Evolutionary conservation across 2,888 invertebrate species (phyloP).

Genomic region (Acrocyrtus sp.): DNA sequence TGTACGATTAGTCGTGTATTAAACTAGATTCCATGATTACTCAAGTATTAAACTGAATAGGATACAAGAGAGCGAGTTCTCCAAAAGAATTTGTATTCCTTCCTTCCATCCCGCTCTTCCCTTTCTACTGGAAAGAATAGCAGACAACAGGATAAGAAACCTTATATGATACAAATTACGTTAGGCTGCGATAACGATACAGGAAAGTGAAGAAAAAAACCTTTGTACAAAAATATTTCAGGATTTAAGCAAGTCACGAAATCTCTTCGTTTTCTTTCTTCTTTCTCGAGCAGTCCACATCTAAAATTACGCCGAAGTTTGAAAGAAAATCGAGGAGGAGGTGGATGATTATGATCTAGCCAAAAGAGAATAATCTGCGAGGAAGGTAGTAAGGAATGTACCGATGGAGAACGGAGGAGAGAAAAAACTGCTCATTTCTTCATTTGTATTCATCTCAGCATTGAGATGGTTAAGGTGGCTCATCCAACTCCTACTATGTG

Average conservation of each 20-base stretch:
- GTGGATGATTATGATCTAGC: not conserved
- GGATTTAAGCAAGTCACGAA: conserved; percentile 35
- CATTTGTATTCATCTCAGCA: conserved; percentile 53
- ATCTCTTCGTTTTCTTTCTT: conserved; percentile 13
- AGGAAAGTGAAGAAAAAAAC: not conserved
- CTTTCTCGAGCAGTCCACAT: not conserved
- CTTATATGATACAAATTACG: not conserved
- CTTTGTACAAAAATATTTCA: too few species aligned
- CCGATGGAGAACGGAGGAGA: not conserved
- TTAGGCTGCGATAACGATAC: not conserved
- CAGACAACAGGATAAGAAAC: not conserved
- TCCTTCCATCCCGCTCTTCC: not conserved
- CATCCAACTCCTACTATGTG: conserved; percentile 10
- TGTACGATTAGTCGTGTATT: conserved; percentile 33
- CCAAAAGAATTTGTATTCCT: conserved; percentile 7
- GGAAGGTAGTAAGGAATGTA: not conserved
- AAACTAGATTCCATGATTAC: conserved; percentile 38
- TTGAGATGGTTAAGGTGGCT: conserved; percentile 49
- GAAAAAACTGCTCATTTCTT: conserved; percentile 23
- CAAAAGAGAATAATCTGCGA: conserved; percentile 1
- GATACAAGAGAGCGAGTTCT: conserved; percentile 25
- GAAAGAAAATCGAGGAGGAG: not conserved
- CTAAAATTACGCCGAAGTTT: not conserved
- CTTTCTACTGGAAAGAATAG: not conserved
- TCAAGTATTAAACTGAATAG: conserved; percentile 36